Base-by-base conservation (phyloP, 2,888 invertebrate species). In the Tenthredo scrophulariae region DNA sequence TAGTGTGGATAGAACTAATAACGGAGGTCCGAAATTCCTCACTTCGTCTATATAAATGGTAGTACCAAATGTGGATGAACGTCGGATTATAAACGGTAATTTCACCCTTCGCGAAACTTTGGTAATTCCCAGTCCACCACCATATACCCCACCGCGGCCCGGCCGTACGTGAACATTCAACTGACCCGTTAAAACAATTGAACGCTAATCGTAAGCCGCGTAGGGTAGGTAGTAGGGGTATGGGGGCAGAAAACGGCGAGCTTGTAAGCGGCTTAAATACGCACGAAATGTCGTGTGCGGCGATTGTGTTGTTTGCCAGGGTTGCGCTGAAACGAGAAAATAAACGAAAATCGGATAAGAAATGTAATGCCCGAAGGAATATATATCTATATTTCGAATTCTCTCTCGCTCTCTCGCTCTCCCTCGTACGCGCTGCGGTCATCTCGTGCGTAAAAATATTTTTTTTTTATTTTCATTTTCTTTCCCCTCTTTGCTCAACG, bases 171-270 rank as follows among this genome's bases (percentile, higher is more conserved):
- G 77, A 77, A 77, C 54, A 77, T 77, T 54, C 80, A 80, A 80
- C 80, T 80, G 80, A 80, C 80, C 80, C 80, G 80, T 80, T 80
- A 62, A 80, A 80, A 80, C 80, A 80, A 80, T 80, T 80, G 80
- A 62, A 80, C 80, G 80, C 62, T 80, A 80, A 80, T 80, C 80
- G 80, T 80, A 80, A 80, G 58, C 80, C 62, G 62, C 10, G 74
- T 29, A 70, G 13, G 43, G 22, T 26, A 2, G 9, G 22, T 37
- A 37, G 22, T 37, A 37, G n/a, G 10, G 74, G 74, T n/a, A 22
- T 18, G 58, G 10, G 54, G 40, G 40, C 13, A 40, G 58, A 80
- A 80, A 62, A 80, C 80, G 26, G 80, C 29, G 80, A 40, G 62
- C 58, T n/a, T 80, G 80, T 80, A 80, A 80, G 62, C 80, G 80